Percentiles rank a stretch among this genome's conserved stretches.
Conservation (phyloP, 2,797 vertebrate genomes). For the Acestrorhynchus altus region DNA sequence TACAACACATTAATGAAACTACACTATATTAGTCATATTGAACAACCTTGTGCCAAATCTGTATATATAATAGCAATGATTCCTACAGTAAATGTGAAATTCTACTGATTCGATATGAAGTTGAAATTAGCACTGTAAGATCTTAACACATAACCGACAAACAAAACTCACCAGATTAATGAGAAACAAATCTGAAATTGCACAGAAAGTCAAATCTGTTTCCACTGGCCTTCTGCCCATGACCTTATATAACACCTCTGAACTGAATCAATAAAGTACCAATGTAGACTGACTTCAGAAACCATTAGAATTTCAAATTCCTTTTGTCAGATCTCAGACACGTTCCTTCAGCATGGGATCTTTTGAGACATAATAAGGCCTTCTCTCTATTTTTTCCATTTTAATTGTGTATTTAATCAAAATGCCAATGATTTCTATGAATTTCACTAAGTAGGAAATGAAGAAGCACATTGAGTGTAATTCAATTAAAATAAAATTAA, state of each 20-base stretch:
- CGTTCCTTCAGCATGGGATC: too few relatives aligned
- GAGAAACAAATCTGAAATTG: conserved; percentile 63
- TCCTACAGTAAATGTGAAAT: conserved; percentile 51
- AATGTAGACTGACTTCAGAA: background rate
- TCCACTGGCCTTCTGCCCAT: conserved; percentile 43
- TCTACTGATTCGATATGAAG: conserved; percentile 54
- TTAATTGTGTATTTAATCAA: background rate
- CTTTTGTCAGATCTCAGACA: background rate
- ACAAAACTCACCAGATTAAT: conserved; percentile 63
- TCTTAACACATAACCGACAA: conserved; percentile 59
- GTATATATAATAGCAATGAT: conserved; percentile 50
- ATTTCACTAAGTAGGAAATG: too few relatives aligned
- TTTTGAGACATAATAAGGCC: too few relatives aligned
- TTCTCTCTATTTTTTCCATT: background rate
- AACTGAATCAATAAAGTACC: conserved; percentile 6
- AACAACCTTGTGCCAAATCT: conserved; percentile 51
- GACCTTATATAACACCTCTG: conserved; percentile 33
- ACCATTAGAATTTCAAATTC: background rate
- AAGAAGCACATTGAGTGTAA: background rate
- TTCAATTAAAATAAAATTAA: background rate
- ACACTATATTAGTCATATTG: conserved; percentile 46
- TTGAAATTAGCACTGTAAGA: conserved; percentile 53
- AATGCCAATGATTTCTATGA: background rate
- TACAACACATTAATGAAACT: conserved; percentile 51
- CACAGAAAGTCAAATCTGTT: conserved; percentile 58